Evolutionary conservation across 1,140 invertebrate genomes (phyloP).

Genomic region (Drosophila tropicalis): DNA sequence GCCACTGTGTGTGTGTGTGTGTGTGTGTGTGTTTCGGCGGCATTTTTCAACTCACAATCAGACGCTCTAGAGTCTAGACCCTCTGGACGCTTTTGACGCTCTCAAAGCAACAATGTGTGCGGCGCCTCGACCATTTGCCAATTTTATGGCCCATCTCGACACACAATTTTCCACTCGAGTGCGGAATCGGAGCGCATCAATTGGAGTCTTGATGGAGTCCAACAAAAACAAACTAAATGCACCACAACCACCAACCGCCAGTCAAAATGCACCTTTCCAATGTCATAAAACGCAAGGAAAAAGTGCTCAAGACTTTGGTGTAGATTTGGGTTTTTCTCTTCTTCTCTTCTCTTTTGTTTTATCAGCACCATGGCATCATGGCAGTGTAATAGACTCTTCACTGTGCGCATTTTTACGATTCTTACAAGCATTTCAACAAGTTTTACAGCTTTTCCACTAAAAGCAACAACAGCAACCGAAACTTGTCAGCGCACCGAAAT

Average conservation of each 20-base stretch:
- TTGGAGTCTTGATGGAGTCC: slow-evolving; percentile 20
- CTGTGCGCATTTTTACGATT: slow-evolving; percentile 73
- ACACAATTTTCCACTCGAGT: slow-evolving; percentile 60
- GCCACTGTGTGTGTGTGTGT: no score
- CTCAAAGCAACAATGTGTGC: slow-evolving; percentile 62
- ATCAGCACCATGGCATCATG: slow-evolving; percentile 74
- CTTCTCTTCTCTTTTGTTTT: neutral
- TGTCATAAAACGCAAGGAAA: slow-evolving; percentile 47
- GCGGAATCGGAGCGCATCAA: slow-evolving; percentile 53
- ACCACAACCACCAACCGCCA: neutral
- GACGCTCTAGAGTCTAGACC: no score
- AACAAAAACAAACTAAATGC: neutral
- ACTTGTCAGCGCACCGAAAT: slow-evolving; percentile 44
- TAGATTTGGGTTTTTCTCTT: slow-evolving; percentile 22
- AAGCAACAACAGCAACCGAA: slow-evolving; percentile 61
- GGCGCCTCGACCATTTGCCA: slow-evolving; percentile 57
- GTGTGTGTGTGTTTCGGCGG: neutral
- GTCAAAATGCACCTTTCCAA: slow-evolving; percentile 58
- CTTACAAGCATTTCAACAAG: slow-evolving; percentile 82
- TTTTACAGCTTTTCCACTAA: slow-evolving; percentile 82
- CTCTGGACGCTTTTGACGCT: neutral
- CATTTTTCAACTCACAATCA: slow-evolving; percentile 21
- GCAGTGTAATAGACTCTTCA: slow-evolving; percentile 72
- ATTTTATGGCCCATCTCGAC: slow-evolving; percentile 62
- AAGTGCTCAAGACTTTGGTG: neutral